Evolutionary conservation across 1,140 invertebrate species (phyloP).

Genomic region (Diploscapter pachys): DNA sequence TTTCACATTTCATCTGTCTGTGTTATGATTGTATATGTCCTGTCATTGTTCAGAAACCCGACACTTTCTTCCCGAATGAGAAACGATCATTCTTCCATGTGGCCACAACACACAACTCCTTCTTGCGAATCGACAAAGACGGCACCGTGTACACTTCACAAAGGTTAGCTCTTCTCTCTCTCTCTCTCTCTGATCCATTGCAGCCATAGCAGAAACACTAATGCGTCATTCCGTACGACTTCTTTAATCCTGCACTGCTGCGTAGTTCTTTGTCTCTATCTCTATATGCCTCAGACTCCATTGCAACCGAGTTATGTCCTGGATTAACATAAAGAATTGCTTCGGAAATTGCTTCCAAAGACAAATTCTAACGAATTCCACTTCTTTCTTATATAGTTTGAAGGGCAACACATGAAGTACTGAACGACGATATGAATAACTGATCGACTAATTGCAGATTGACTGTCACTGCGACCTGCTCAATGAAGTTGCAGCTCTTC

Average conservation of each 20-base stretch:
- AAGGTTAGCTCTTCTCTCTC: constrained; percentile 25
- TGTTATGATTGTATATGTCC: too few relatives aligned
- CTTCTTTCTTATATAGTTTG: background rate
- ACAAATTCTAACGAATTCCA: too few relatives aligned
- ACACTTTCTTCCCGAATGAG: constrained; percentile 95
- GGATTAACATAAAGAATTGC: too few relatives aligned
- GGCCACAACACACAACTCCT: constrained; percentile 78
- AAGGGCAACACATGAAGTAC: background rate
- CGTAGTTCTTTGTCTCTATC: too few relatives aligned
- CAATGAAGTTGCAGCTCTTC: constrained; percentile 91
- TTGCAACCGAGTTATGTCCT: too few relatives aligned
- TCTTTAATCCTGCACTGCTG: too few relatives aligned
- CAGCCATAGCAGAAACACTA: too few relatives aligned
- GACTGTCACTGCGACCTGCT: constrained; percentile 93
- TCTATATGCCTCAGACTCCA: too few relatives aligned
- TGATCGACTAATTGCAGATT: constrained; percentile 67
- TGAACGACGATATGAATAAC: background rate
- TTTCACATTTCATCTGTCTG: too few relatives aligned
- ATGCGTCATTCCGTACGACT: too few relatives aligned
- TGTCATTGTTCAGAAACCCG: constrained; percentile 69
- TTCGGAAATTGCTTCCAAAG: too few relatives aligned
- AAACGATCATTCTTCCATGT: constrained; percentile 97
- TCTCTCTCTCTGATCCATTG: too few relatives aligned
- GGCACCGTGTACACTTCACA: constrained; percentile 56
- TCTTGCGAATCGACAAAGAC: constrained; percentile 62